These are phyloP conservation scores for Talpa occidentalis DNA, from an alignment of 2,113 vertebrate species.

Conservation along the genomic window DNA sequence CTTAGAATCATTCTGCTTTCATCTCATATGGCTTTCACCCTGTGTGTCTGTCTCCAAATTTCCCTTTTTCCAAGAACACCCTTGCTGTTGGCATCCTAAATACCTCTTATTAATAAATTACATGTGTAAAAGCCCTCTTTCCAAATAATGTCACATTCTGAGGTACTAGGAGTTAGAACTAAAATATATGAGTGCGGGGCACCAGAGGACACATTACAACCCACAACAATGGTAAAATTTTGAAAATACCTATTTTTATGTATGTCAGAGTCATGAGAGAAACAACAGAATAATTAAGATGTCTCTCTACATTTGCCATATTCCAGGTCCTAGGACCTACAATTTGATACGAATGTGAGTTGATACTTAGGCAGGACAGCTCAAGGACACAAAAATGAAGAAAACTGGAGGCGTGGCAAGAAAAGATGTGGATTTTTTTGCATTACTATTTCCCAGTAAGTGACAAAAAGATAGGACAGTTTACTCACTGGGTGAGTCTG, in stretches of 20 bases:
- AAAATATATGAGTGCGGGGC: neutral
- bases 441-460: neutral
- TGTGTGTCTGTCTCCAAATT: neutral
- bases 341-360: neutral
- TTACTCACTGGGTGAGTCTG: neutral
- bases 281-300: neutral
- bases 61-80: neutral
- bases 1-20: neutral
- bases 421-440: neutral
- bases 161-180: neutral
- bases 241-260: neutral
- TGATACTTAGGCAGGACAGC: neutral
- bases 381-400: neutral
- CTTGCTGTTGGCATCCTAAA: neutral
- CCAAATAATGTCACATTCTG: too few relatives aligned
- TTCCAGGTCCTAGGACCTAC: neutral
- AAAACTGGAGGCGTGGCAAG: neutral
- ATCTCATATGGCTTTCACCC: neutral
- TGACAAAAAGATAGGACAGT: neutral
- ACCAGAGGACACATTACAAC: neutral
- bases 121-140: neutral
- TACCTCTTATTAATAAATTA: neutral
- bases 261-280: neutral
- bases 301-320: neutral
- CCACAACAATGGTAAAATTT: neutral